phyloP scores from a whole-genome alignment of 2,888 invertebrate species.

The Pachycephus smyrnensis region DNA sequence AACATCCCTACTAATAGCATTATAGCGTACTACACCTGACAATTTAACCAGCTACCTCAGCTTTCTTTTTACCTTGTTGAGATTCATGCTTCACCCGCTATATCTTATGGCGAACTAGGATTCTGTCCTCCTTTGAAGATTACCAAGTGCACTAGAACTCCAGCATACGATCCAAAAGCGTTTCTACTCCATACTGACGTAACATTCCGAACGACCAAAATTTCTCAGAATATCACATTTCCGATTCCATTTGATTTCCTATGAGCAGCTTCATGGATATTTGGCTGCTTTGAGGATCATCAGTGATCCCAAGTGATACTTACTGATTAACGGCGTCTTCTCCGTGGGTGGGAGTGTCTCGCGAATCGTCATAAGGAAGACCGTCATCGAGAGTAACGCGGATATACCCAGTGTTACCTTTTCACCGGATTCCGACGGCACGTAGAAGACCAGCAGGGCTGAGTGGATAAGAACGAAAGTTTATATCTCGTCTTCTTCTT shows the following conservation, averaged over 20 bases:
- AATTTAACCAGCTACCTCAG: neutral
- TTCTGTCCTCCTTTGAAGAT: neutral
- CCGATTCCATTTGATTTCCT: neutral
- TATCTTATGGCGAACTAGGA: neutral
- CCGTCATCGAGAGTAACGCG: slow-evolving; percentile 89
- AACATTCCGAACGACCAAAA: neutral
- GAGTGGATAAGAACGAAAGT: slow-evolving; percentile 43
- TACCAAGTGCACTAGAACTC: neutral
- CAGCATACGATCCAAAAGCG: neutral
- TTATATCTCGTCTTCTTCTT: neutral
- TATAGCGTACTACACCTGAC: neutral
- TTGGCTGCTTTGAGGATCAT: neutral
- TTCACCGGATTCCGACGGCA: slow-evolving; percentile 88
- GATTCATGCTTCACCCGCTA: neutral
- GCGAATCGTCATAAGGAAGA: slow-evolving; percentile 88
- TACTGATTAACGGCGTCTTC: slow-evolving; percentile 88
- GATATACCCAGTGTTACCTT: slow-evolving; percentile 90
- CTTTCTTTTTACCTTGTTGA: neutral
- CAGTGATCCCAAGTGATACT: slow-evolving; percentile 58
- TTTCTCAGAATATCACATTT: neutral
- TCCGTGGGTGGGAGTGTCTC: slow-evolving; percentile 89
- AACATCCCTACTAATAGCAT: neutral
- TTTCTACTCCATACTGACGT: neutral
- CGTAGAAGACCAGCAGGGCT: slow-evolving; percentile 88
- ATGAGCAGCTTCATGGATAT: neutral